Conservation (phyloP, 2,797 vertebrate species). For the Cryptoprocta ferox region DNA sequence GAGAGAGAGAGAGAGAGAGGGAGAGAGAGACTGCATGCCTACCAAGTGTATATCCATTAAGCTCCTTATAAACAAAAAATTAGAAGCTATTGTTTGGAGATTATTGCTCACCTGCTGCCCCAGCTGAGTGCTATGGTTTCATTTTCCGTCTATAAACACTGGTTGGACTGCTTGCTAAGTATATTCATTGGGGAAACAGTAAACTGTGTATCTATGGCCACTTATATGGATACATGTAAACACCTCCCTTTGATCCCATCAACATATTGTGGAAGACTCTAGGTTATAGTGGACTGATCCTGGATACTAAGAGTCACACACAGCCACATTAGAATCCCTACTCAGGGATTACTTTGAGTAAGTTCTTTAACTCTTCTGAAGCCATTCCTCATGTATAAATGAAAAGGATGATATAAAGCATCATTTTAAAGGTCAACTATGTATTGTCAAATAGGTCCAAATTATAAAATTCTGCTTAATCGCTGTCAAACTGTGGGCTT, state of each 20-base stretch:
- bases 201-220: not conserved
- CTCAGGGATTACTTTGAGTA: not conserved
- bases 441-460: not conserved
- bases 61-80: not conserved
- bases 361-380: not conserved
- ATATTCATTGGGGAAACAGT: not conserved
- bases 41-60: too few relatives aligned
- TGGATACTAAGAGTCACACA: too few relatives aligned
- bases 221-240: not conserved
- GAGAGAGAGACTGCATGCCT: not conserved
- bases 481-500: constrained; percentile 49
- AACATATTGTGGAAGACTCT: not conserved
- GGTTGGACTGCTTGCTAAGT: not conserved
- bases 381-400: not conserved
- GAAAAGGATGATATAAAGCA: not conserved
- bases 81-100: not conserved
- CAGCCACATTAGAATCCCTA: not conserved
- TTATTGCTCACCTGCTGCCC: not conserved
- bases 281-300: rapidly evolving
- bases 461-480: constrained; percentile 13
- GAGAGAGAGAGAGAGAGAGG: not conserved
- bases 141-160: not conserved
- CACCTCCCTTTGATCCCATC: not conserved
- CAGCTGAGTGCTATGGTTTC: not conserved
- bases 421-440: not conserved